phyloP scores from a whole-genome alignment of 2,797 vertebrate species.

The Alectoris magna region DNA sequence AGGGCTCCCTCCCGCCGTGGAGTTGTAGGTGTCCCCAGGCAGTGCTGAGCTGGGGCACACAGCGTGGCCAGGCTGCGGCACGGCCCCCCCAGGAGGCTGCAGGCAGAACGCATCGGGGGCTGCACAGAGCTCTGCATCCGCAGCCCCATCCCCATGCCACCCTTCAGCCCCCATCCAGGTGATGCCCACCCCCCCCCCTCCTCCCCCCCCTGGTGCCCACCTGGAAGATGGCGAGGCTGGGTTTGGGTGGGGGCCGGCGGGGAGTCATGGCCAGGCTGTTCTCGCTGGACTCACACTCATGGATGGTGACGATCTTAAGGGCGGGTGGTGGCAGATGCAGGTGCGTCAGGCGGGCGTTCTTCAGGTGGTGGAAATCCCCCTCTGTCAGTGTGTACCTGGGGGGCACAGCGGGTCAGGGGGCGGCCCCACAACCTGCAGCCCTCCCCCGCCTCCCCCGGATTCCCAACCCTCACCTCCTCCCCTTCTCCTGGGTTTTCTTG shows the following conservation, averaged over 20 bases:
- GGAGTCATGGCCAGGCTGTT: slow-evolving; percentile 88
- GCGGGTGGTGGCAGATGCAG: slow-evolving; percentile 88
- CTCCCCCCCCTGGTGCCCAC: slow-evolving; percentile 72
- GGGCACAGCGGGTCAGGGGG: neutral
- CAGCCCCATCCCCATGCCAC: rapidly evolving
- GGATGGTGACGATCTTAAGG: slow-evolving; percentile 95
- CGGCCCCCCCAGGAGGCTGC: slow-evolving; percentile 83
- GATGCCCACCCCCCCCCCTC: neutral
- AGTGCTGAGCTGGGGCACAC: slow-evolving; percentile 89
- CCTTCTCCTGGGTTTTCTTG: slow-evolving; percentile 93
- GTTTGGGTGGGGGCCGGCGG: slow-evolving; percentile 81
- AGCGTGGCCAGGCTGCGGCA: slow-evolving; percentile 81
- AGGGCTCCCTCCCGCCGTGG: neutral
- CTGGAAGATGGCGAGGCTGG: slow-evolving; percentile 95
- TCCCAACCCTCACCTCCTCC: slow-evolving; percentile 86
- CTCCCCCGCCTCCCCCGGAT: rapidly evolving
- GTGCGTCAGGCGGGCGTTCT: slow-evolving; percentile 95
- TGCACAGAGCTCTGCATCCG: rapidly evolving
- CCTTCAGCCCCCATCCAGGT: neutral
- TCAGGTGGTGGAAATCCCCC: slow-evolving; percentile 97
- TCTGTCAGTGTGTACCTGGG: slow-evolving; percentile 95
- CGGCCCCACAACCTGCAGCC: rapidly evolving
- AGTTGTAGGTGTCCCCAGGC: slow-evolving; percentile 87
- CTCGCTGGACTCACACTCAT: slow-evolving; percentile 93
- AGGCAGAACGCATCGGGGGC: neutral